Conservation (phyloP, 2,797 vertebrate species). For the Somateria mollissima region DNA sequence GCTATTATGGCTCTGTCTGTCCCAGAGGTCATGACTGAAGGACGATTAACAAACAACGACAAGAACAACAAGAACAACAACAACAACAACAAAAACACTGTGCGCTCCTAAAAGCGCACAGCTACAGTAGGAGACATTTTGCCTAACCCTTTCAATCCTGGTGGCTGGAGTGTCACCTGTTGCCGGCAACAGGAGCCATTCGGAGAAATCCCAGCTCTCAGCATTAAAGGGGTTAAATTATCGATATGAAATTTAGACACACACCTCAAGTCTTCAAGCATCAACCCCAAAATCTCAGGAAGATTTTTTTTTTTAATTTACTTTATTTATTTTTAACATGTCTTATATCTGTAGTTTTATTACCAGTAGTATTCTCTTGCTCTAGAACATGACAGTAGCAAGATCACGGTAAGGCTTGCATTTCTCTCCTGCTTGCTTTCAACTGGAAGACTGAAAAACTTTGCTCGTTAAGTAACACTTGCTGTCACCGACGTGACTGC, state of each 20-base stretch:
- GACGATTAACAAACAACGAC: constrained; percentile 50
- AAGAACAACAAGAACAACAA: not conserved
- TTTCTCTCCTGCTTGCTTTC: constrained; percentile 45
- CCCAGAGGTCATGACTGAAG: constrained; percentile 59
- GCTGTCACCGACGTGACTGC: not conserved
- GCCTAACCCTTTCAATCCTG: constrained; percentile 31
- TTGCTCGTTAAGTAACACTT: constrained; percentile 19
- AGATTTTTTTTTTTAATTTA: constrained; percentile 26
- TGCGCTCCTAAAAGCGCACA: constrained; percentile 51
- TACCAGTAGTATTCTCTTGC: constrained; percentile 79
- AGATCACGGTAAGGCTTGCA: constrained; percentile 64
- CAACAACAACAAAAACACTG: constrained; percentile 47
- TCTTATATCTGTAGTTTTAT: constrained; percentile 61
- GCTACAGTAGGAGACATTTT: constrained; percentile 73
- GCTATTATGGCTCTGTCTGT: constrained; percentile 58
- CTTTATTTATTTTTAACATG: constrained; percentile 56
- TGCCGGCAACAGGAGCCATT: constrained; percentile 54
- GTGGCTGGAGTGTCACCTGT: constrained; percentile 19
- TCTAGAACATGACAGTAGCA: constrained; percentile 74
- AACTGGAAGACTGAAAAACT: constrained; percentile 72
- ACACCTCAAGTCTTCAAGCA: constrained; percentile 72
- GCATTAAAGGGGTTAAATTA: constrained; percentile 31
- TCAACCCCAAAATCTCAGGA: constrained; percentile 73
- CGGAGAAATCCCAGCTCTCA: constrained; percentile 36
- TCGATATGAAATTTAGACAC: constrained; percentile 56